These are phyloP conservation scores for Heliocidaris tuberculata DNA, from an alignment of 35 echinoderm and acorn worm genomes.

Conservation along the genomic window DNA sequence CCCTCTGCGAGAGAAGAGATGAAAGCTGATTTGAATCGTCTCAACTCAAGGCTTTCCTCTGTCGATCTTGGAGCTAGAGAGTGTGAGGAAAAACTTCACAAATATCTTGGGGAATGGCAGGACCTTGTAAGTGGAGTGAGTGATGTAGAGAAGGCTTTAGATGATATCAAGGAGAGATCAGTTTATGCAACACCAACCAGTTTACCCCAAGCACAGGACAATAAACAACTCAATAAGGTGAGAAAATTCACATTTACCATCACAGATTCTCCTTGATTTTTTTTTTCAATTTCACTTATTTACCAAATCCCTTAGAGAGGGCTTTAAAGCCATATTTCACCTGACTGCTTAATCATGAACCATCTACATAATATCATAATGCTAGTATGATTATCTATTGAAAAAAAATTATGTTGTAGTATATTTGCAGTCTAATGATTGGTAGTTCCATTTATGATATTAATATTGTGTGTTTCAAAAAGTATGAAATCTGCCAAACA, in stretches of 20 bases:
- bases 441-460: too few relatives aligned
- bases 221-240: constrained; percentile 75
- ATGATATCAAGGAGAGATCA: constrained; percentile 51
- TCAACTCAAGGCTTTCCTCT: constrained; percentile 57
- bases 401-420: too few relatives aligned
- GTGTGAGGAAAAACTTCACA: constrained; percentile 46
- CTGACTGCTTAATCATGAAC: too few relatives aligned
- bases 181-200: constrained; percentile 52
- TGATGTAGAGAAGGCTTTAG: constrained; percentile 50
- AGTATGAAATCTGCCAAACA: too few relatives aligned
- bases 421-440: too few relatives aligned
- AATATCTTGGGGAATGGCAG: constrained; percentile 60
- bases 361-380: too few relatives aligned
- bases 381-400: too few relatives aligned
- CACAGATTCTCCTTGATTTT: not conserved
- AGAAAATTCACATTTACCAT: not conserved
- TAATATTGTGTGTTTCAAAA: too few relatives aligned
- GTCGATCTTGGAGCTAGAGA: constrained; percentile 42
- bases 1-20: constrained; percentile 47
- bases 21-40: constrained; percentile 48
- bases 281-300: too few relatives aligned
- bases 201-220: constrained; percentile 54
- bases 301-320: too few relatives aligned
- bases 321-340: too few relatives aligned
- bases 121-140: constrained; percentile 51